Evolutionary conservation across 2,113 vertebrate species (phyloP).

Genomic region (Oreochromis tanganicae): DNA sequence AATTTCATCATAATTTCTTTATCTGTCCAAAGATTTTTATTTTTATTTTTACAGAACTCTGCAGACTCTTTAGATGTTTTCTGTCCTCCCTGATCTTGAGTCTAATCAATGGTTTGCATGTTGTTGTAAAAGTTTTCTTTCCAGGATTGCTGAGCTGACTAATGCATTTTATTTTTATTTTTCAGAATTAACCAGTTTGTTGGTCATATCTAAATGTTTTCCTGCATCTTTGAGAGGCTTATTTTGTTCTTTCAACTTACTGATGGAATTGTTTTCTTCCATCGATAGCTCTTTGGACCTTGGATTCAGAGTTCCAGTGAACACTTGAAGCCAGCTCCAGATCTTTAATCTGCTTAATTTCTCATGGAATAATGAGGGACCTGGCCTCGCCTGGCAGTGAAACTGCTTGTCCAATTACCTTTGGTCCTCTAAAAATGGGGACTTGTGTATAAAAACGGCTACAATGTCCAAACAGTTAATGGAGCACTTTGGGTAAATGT

Average conservation of each 20-base stretch:
- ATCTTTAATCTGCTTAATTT: background rate
- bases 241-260: background rate
- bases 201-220: background rate
- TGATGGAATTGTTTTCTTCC: background rate
- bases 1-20: background rate
- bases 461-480: background rate
- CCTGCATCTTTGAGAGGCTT: background rate
- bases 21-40: background rate
- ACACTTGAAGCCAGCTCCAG: accelerated
- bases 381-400: accelerated
- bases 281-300: accelerated
- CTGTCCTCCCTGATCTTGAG: accelerated
- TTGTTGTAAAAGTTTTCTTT: background rate
- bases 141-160: accelerated
- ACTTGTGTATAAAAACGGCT: accelerated
- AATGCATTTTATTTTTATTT: accelerated
- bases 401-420: background rate
- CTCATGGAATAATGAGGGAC: background rate
- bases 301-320: accelerated
- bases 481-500: background rate
- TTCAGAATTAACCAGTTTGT: background rate
- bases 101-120: background rate
- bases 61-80: background rate
- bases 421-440: accelerated
- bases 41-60: background rate